Percentiles rank a stretch among this genome's conserved stretches.
These are phyloP conservation scores for Esox niger DNA, from an alignment of 2,113 vertebrate genomes.

Conservation along the genomic window DNA sequence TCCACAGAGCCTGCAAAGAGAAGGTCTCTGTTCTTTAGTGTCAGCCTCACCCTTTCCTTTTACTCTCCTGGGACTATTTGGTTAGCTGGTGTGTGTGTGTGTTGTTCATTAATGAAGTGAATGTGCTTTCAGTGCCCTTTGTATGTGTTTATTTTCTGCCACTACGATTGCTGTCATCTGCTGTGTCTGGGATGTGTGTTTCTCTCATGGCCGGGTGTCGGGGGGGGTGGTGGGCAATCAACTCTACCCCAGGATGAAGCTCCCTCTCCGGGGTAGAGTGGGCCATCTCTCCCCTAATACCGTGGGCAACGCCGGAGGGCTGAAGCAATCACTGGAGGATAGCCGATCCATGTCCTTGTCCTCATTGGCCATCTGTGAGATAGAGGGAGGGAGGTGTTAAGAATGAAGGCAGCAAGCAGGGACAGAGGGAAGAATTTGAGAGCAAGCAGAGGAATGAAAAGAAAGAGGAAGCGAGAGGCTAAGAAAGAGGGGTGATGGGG, in stretches of 20 bases:
- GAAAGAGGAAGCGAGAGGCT: not conserved
- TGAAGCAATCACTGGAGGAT: not conserved
- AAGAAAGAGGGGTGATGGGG: not conserved
- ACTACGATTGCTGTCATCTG: not conserved
- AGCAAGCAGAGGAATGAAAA: not conserved
- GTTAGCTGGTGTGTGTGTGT: not conserved
- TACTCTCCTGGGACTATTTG: no score
- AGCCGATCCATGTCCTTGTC: conserved; percentile 1
- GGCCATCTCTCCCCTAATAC: conserved; percentile 2
- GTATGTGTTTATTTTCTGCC: not conserved
- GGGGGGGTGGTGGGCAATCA: not conserved
- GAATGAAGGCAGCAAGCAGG: conserved; percentile 9
- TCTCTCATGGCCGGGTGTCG: not conserved
- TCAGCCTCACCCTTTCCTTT: no score
- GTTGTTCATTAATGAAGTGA: conserved; percentile 1
- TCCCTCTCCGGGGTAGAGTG: not conserved
- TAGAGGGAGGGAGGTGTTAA: not conserved
- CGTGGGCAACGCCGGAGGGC: conserved; percentile 14
- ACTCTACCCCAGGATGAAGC: conserved; percentile 28
- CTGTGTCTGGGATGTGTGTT: not conserved
- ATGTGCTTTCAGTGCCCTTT: conserved; percentile 2
- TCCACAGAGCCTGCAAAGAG: no score
- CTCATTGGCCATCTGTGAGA: conserved; percentile 33
- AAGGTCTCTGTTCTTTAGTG: no score
- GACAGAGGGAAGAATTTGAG: not conserved